Base-by-base conservation (phyloP, 2,888 invertebrate species). In the Cheilosia soror region DNA sequence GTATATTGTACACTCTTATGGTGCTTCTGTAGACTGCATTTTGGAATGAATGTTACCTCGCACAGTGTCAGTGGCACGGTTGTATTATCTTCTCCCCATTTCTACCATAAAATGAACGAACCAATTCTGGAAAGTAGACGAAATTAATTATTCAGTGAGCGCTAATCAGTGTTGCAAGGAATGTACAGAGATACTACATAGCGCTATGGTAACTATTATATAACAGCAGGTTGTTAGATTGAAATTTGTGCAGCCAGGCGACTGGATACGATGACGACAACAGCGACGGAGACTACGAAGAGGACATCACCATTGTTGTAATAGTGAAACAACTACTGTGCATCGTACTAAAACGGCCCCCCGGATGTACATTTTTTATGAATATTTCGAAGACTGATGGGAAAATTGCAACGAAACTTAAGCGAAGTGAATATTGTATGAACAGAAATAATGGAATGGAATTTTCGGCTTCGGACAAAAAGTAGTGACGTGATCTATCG, bases 321-420 rank as follows among this genome's bases (percentile, higher is more conserved):
- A 47, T 31, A 71, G 33, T 55, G 49, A 29, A 53, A 63, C 42
- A 69, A 58, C 63, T 7, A 65, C 57, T 44, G 42, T 20, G 27
- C 27, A 47, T 47, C 42, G 47, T 72, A 72, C 66, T 55, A 60
- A 77, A 72, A 25, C 29, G 72, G 66, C 66, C 71, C 66, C 71
- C 82, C 27, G 66, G 66, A 62, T 72, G 66, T 82, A 77, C 60
- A 77, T 82, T 77, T 72, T 82, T 66, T 69, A 82, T 82, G 77
- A 82, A 82, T 77, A 60, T 82, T 77, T 82, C 72, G 42, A 82
- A 82, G 77, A 72, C 72, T 77, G 82, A 77, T 82, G 82, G 72
- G 53, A 42, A 77, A 82, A 82, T 82, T 82, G 77, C 72, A 82
- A 40, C 72, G 66, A 62, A 82, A 82, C 82, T 77, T 72, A 77